Base-by-base conservation (phyloP, 2,113 vertebrate genomes). In the Pelobates fuscus region DNA sequence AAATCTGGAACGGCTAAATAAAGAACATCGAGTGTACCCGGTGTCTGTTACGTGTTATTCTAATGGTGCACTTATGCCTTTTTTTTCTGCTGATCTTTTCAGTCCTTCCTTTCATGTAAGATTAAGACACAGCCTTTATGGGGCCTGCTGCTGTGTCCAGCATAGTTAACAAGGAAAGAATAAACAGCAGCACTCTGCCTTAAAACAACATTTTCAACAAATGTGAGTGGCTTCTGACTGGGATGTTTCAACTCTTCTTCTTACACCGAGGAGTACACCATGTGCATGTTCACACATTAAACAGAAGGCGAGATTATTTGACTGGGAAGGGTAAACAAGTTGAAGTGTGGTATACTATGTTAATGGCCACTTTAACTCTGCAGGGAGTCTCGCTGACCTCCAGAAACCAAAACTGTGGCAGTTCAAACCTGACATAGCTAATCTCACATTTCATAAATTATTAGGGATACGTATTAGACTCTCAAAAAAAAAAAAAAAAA, bases 381-480 rank as follows among this genome's bases (percentile, higher is more conserved):
- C 41, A 63, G 70, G 70, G 70, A 24, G 70, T 30, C 70, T 30
- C 15, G 43, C 26, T 46, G 25, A 60, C 29, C 41, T 67, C 63
- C 24, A n/a, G 3, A 58, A 5, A 12, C 24, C 21, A 57, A 57
- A 57, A 2, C 18, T n/a, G n/a, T n/a, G n/a, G n/a, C n/a, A n/a
- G n/a, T n/a, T n/a, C n/a, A n/a, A n/a, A n/a, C n/a, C n/a, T n/a
- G n/a, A n/a, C n/a, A n/a, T n/a, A n/a, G n/a, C n/a, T n/a, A n/a
- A n/a, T n/a, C n/a, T n/a, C n/a, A n/a, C n/a, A n/a, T n/a, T n/a
- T n/a, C n/a, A n/a, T n/a, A n/a, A n/a, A n/a, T n/a, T n/a, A n/a
- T n/a, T n/a, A n/a, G n/a, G n/a, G n/a, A n/a, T n/a, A n/a, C n/a
- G n/a, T n/a, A n/a, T n/a, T n/a, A n/a, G n/a, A n/a, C n/a, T n/a